Evolutionary conservation across 2,113 vertebrate genomes (phyloP), one percentile per base, ranked within the genome.

Genomic region (Gorsachius goisagi): DNA sequence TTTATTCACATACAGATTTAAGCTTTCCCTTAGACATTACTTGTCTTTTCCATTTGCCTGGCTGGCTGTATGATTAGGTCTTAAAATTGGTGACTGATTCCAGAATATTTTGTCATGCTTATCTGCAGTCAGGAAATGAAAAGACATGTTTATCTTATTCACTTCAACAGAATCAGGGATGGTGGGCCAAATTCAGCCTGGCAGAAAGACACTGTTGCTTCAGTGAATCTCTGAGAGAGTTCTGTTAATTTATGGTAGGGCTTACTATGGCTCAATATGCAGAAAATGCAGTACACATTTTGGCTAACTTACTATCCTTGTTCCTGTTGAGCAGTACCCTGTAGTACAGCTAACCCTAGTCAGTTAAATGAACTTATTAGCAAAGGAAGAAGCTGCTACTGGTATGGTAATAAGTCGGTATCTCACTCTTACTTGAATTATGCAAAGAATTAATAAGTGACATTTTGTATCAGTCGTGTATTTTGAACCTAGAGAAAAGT

Each of bases 101-200:
- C 71, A 91, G 85, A 87, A 80, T 89, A 80, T 89, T 95, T 93
- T 85, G 41, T 84, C 60, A 94, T 66, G 66, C 66, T 91, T 87
- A 92, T 93, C 87, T 94, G 53, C 69, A 87, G 73, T 74, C 87
- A 94, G 90, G 93, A 95, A 94, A 78, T 95, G 66, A 89, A 94
- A 81, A 89, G 47, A 80, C 68, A 32, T 71, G 64, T 81, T 90
- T 93, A 74, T 91, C 64, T 84, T 93, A 91, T 45, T 85, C 87
- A 81, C 87, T 87, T 95, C 55, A 89, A 39, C 74, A 63, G 80
- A 87, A 60, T 67, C 89, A 44, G 68, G 55, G 30, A 53, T 80
- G 55, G 23, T 89, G 87, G 89, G 76, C 95, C 91, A 91, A 71
- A 71, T 86, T 79, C 81, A 89, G 50, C 87, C 68, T 73, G 77